Base-by-base conservation (phyloP, 2,113 vertebrate genomes). In the Potamarius usumacintae region DNA sequence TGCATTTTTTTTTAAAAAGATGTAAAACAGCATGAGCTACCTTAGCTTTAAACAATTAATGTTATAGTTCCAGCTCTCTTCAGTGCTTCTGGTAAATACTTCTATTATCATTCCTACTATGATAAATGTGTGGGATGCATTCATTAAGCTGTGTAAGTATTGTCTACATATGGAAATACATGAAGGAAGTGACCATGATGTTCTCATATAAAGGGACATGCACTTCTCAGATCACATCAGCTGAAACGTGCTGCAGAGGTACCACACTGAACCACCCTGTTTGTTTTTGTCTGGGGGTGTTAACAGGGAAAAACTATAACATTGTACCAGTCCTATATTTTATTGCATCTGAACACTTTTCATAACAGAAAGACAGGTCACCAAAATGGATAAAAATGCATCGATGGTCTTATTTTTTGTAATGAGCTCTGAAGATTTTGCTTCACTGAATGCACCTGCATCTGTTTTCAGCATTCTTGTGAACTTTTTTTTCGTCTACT, bases 401-500 rank as follows among this genome's bases (percentile, higher is more conserved):
- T 18, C 27, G 9, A 34, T 11, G 27, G 1, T 11, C 71, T n/a
- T 27, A n/a, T 18, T 0, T n/a, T 11, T 15, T 58, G 7, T 0
- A 4, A 20, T 89, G 17, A 3, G 2, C 12, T 48, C 20, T 5
- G 8, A 30, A 82, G 12, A 42, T 30, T 90, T 86, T 65, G 0
- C 42, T 20, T 9, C 52, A 57, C 76, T 92, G 81, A 92, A 89
- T 22, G 14, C n/a, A 58, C 82, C 84, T 57, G 34, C 92, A 18
- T 3, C 82, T 48, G 1, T 86, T 55, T 0, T 88, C 27, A 87
- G 1, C 60, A n/a, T 92, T 7, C 9, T 84, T 18, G 62, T 87
- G 4, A 92, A 93, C 22, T 18, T 92, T 8, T 94, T 92, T 87
- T 92, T 89, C 20, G 20, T 82, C 5, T 91, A 34, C 67, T 92